Base-by-base conservation (phyloP, 1,140 invertebrate species). In the Telenomus remus region DNA sequence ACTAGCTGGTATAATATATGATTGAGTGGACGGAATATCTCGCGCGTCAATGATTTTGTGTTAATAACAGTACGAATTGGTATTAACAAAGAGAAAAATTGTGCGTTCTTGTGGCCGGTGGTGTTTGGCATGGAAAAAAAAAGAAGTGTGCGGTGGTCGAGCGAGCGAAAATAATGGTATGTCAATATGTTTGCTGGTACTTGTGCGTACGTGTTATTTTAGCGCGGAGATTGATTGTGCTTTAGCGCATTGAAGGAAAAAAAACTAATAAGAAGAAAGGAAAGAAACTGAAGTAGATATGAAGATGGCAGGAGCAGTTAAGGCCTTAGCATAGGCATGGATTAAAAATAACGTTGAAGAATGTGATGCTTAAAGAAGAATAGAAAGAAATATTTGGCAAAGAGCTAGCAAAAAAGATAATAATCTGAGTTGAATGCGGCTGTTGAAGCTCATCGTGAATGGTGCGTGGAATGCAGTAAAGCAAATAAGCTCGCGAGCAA, bases 401-500 rank as follows among this genome's bases (percentile, higher is more conserved):
- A 59, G 59, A 75, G 5, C 37, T 49, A 47, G 69, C 56, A 64
- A 77, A 77, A 70, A 78, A 50, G 70, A 71, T 76, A 71, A 78
- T 71, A 66, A 69, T 63, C 73, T 60, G 75, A 74, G 56, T 48
- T 65, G 65, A 57, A 61, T 55, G 73, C 60, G 56, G 71, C 72
- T 47, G 70, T 55, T 66, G 44, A 47, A 71, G 68, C 54, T 65
- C 63, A 69, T 80, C 65, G 80, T 79, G 79, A 81, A 82, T 82
- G 83, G 80, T 82, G 79, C 79, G 76, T 78, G 84, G 84, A 86
- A 86, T 85, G 84, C 84, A 80, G 85, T 81, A 85, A 85, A 86
- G 84, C 83, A 86, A 87, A 87, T 87, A 86, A 84, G 80, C 81
- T 82, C 81, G 81, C 79, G 79, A 79, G 79, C 82, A 81, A 86